Conservation (phyloP, 2,797 vertebrate species). For the Melanotaenia maccullochi region DNA sequence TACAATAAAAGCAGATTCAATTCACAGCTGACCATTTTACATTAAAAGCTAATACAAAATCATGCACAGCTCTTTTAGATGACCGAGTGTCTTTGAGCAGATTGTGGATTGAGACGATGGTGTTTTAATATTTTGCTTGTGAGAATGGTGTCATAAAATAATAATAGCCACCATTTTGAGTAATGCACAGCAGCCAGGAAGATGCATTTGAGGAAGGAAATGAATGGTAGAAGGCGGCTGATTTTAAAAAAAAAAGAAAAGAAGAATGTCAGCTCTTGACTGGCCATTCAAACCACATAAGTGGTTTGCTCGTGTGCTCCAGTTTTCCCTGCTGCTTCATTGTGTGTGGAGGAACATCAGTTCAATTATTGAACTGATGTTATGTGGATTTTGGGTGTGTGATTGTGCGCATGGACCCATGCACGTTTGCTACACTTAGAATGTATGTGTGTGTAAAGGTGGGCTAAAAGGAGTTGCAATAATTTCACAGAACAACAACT, state of each 20-base stretch:
- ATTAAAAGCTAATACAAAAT: slow-evolving; percentile 12
- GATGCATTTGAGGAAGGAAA: slow-evolving; percentile 11
- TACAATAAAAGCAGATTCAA: slow-evolving; percentile 20
- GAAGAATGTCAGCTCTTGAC: slow-evolving; percentile 21
- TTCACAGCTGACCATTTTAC: slow-evolving; percentile 16
- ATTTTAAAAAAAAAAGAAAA: slow-evolving; percentile 2
- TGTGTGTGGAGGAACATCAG: slow-evolving; percentile 28
- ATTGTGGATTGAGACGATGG: not conserved
- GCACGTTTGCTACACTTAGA: slow-evolving; percentile 35
- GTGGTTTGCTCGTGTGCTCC: slow-evolving; percentile 22
- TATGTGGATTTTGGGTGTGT: slow-evolving; percentile 16
- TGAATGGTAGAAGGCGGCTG: not conserved
- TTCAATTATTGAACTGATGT: slow-evolving; percentile 56
- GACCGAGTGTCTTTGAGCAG: slow-evolving; percentile 7
- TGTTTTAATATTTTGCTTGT: slow-evolving; percentile 8
- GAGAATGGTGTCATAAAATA: slow-evolving; percentile 24
- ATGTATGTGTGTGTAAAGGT: slow-evolving; percentile 29
- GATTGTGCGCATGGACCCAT: slow-evolving; percentile 18
- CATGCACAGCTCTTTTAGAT: slow-evolving; percentile 4
- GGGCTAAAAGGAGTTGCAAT: slow-evolving; percentile 55
- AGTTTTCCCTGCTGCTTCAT: slow-evolving; percentile 43
- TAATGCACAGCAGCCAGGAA: slow-evolving; percentile 26
- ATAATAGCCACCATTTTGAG: slow-evolving; percentile 23
- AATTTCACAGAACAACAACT: slow-evolving; percentile 61
- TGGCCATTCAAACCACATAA: slow-evolving; percentile 32